A percentile compares a stretch with the other conserved stretches of the same genome.
These are phyloP conservation scores for Eilema depressum DNA, from an alignment of 2,888 invertebrate genomes.

Conservation along the genomic window DNA sequence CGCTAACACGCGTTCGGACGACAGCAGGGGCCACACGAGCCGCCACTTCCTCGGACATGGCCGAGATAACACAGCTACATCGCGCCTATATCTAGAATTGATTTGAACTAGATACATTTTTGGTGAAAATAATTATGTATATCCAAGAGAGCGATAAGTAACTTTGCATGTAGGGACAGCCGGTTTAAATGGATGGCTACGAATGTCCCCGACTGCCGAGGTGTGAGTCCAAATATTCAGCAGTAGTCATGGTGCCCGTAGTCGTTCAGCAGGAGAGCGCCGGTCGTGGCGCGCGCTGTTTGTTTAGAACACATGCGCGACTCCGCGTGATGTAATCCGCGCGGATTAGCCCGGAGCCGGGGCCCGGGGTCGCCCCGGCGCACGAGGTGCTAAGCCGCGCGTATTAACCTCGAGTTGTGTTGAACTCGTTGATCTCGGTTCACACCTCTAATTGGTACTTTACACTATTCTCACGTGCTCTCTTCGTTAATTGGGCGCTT, in stretches of 20 bases:
- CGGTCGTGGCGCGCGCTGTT: constrained; percentile 8
- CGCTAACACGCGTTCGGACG: background rate
- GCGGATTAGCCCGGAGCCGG: constrained; percentile 12
- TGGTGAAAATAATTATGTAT: background rate
- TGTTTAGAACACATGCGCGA: constrained; percentile 21
- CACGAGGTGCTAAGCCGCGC: constrained; percentile 41
- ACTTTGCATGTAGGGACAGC: background rate
- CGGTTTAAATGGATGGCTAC: background rate
- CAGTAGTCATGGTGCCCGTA: background rate
- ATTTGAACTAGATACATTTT: background rate
- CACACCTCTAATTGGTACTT: constrained; percentile 9
- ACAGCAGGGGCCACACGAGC: background rate
- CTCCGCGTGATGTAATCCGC: constrained; percentile 10
- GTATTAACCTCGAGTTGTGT: constrained; percentile 28
- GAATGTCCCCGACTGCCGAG: background rate
- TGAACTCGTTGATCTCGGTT: constrained; percentile 10
- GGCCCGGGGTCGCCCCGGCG: constrained; percentile 26
- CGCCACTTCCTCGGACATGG: background rate
- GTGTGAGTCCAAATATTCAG: background rate
- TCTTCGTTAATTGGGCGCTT: background rate
- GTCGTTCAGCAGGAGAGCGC: background rate
- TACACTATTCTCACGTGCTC: background rate
- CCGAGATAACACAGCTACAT: background rate
- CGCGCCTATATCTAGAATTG: background rate
- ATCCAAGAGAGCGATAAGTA: no score